phyloP scores from a whole-genome alignment of 2,888 invertebrate genomes.

The Cosmia trapezina region DNA sequence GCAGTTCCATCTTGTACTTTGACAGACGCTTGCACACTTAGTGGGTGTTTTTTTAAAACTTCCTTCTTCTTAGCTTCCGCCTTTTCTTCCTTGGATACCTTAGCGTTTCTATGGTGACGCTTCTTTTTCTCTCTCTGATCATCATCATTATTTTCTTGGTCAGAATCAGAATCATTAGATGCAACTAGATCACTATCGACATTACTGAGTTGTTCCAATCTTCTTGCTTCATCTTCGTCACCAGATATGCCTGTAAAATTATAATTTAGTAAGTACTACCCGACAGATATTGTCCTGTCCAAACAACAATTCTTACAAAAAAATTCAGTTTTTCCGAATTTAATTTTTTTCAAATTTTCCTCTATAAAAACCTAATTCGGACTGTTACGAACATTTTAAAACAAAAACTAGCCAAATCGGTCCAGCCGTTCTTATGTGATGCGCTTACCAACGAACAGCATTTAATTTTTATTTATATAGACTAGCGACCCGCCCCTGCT shows the following conservation, averaged over 20 bases:
- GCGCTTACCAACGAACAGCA: no score
- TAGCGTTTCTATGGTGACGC: slow-evolving; percentile 91
- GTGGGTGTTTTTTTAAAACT: slow-evolving; percentile 93
- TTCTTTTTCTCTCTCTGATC: slow-evolving; percentile 91
- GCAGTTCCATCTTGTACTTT: slow-evolving; percentile 92
- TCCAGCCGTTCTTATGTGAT: no score
- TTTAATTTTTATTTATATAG: no score
- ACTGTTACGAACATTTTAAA: no score
- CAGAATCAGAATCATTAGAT: slow-evolving; percentile 93
- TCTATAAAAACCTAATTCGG: no score
- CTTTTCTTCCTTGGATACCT: slow-evolving; percentile 91
- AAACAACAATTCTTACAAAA: neutral
- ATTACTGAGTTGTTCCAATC: slow-evolving; percentile 89
- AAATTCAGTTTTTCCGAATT: neutral
- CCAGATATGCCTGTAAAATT: slow-evolving; percentile 90
- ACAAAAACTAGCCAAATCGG: no score
- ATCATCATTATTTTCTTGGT: slow-evolving; percentile 91
- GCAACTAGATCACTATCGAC: slow-evolving; percentile 89
- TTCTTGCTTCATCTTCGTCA: slow-evolving; percentile 93
- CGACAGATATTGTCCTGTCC: neutral
- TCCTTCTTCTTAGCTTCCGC: slow-evolving; percentile 92
- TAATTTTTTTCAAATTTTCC: no score
- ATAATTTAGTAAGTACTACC: neutral
- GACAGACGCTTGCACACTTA: slow-evolving; percentile 92
- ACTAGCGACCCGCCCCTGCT: no score